Conservation (phyloP, 2,888 invertebrate species). For the Philaethria dido region DNA sequence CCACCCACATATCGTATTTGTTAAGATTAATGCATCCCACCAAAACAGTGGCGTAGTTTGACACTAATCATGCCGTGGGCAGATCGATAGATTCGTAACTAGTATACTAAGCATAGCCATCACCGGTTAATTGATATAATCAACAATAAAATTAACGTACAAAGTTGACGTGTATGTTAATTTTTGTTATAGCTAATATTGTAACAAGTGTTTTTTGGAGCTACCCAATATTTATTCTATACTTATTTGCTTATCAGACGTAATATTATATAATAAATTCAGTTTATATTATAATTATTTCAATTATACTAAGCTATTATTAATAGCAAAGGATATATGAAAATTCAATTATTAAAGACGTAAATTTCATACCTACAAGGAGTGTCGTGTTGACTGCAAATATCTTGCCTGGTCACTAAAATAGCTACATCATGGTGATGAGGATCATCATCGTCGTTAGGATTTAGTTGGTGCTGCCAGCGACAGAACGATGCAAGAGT, state of each 20-base stretch:
- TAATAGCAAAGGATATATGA: not conserved
- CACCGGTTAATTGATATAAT: constrained; percentile 23
- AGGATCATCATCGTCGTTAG: constrained; percentile 90
- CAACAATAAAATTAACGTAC: constrained; percentile 28
- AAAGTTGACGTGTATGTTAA: not conserved
- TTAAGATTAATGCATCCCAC: constrained; percentile 38
- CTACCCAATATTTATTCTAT: not conserved
- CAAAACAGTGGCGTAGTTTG: constrained; percentile 37
- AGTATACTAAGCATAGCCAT: constrained; percentile 21
- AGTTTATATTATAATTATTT: not conserved
- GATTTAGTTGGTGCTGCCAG: constrained; percentile 91
- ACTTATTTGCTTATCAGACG: not conserved
- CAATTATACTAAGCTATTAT: not conserved
- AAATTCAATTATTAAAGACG: not conserved
- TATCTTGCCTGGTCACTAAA: constrained; percentile 91
- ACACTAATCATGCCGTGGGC: constrained; percentile 42
- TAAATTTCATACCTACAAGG: constrained; percentile 78
- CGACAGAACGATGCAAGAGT: constrained; percentile 93
- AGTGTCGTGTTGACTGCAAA: constrained; percentile 85
- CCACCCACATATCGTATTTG: constrained; percentile 38
- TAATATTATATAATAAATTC: not conserved
- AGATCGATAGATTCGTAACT: constrained; percentile 36
- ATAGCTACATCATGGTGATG: constrained; percentile 96
- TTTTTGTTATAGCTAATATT: constrained; percentile 1
- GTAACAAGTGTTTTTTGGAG: constrained; percentile 3